Evolutionary conservation across 2,113 vertebrate genomes (phyloP), one percentile per base, ranked within the genome.

Genomic region (Rhinoderma darwinii): DNA sequence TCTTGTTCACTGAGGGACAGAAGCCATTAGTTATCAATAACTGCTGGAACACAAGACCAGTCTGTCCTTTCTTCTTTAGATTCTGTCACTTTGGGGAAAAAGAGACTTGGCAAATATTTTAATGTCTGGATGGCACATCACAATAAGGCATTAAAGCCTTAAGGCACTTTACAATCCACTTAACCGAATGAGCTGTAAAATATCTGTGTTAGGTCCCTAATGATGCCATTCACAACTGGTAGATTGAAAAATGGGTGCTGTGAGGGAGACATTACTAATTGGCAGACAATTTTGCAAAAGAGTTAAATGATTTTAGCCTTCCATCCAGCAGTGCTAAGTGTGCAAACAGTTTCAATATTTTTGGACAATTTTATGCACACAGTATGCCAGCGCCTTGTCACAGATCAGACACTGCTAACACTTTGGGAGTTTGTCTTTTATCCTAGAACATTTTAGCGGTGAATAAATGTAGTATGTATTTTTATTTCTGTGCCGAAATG

Each of bases 381-480:
- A 39, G 18, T 70, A 78, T 66, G 56, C 63, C 75, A 78, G 56
- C 59, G 11, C 39, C 25, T 80, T 86, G 75, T 80, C 76, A 72
- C 76, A 39, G 44, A 72, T 80, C 75, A 59, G 50, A 81, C 66
- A 70, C 66, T 61, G n/a, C 63, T 73, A 81, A 81, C 61, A 81
- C 85, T 47, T 43, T 81, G 47, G 66, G 77, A 81, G 85, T 81
- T 86, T 72, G 66, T 86, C 63, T 86, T 81, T 86, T 70, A 81
- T 86, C 50, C 66, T 35, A 82, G 63, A 86, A 73, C 77, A 81
- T 86, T 86, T 86, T 81, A 81, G 78, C 85, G 59, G 47, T 86
- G 85, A 86, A 86, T 86, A 86, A 86, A 86, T 81, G 85, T 79
- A 86, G 85, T 35, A 80, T 73, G 37, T 73, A 61, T 63, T 86